These are phyloP conservation scores for Rhagophthalmus giganteus DNA, from an alignment of 2,888 invertebrate genomes.

Conservation along the genomic window DNA sequence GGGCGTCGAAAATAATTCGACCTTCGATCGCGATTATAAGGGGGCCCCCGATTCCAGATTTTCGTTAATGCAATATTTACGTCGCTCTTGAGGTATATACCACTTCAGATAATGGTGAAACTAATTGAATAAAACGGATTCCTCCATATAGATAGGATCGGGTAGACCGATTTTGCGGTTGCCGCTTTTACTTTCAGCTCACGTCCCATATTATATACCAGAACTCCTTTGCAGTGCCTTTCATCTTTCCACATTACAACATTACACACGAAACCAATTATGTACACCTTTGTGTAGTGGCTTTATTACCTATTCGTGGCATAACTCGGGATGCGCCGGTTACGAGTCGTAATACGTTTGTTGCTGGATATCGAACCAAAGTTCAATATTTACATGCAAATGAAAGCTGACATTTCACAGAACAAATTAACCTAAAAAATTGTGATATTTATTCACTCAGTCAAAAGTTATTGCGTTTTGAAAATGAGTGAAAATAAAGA, in stretches of 20 bases:
- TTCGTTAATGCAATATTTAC: too few relatives aligned
- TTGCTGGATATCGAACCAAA: constrained; percentile 20
- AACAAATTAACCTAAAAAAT: too few relatives aligned
- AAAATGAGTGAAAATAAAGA: too few relatives aligned
- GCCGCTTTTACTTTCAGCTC: constrained; percentile 45
- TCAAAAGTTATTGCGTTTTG: too few relatives aligned
- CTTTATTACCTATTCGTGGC: constrained; percentile 47
- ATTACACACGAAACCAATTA: constrained; percentile 56
- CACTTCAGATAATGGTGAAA: too few relatives aligned
- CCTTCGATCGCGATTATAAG: too few relatives aligned
- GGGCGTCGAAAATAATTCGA: too few relatives aligned
- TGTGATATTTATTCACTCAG: too few relatives aligned
- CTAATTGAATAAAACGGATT: background rate
- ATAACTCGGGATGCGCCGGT: constrained; percentile 34
- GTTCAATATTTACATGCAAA: too few relatives aligned
- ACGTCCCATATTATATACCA: constrained; percentile 52
- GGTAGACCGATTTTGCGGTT: constrained; percentile 24
- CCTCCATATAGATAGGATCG: constrained; percentile 14
- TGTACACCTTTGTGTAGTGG: constrained; percentile 55
- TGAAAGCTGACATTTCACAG: too few relatives aligned
- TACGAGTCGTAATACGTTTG: constrained; percentile 20
- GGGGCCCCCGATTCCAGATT: too few relatives aligned
- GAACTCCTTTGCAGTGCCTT: constrained; percentile 49
- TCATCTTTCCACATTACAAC: constrained; percentile 55
- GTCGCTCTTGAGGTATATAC: too few relatives aligned